Conservation (phyloP, 2,113 vertebrate species). For the Limnothrissa miodon region DNA sequence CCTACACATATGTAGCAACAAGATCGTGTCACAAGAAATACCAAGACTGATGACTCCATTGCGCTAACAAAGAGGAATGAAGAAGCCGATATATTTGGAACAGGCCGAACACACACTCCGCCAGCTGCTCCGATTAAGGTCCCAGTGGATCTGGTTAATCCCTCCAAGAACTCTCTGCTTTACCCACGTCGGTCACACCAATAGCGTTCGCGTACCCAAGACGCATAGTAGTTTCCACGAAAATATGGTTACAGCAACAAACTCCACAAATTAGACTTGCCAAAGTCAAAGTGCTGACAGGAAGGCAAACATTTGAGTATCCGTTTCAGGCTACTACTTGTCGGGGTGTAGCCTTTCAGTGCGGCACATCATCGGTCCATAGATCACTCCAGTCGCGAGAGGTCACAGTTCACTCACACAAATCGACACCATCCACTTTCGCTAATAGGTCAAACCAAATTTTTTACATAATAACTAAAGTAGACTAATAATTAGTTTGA, state of each 20-base stretch:
- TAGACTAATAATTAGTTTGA: no score
- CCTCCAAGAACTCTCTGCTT: not conserved
- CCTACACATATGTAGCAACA: not conserved
- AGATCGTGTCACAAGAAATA: not conserved
- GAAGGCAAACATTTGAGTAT: constrained; percentile 58
- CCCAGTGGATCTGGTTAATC: not conserved
- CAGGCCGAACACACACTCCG: not conserved
- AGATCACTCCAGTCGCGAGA: constrained; percentile 24
- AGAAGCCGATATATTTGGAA: constrained; percentile 5
- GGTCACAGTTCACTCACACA: not conserved
- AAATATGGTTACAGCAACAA: not conserved
- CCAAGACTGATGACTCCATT: not conserved
- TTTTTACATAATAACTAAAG: not conserved
- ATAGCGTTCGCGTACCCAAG: not conserved
- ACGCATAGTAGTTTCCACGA: not conserved
- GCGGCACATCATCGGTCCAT: constrained; percentile 48
- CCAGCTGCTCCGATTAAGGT: constrained; percentile 11
- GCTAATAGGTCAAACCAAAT: not conserved
- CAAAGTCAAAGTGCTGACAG: constrained; percentile 61
- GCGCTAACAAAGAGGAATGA: constrained; percentile 8
- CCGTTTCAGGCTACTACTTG: constrained; percentile 55
- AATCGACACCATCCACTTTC: not conserved
- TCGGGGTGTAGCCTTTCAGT: constrained; percentile 62
- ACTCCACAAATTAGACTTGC: constrained; percentile 21
- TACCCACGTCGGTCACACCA: not conserved